A percentile compares a stretch with the other conserved stretches of the same genome.
These are phyloP conservation scores for Goniozus legneri DNA, from an alignment of 1,140 invertebrate species.

Conservation along the genomic window DNA sequence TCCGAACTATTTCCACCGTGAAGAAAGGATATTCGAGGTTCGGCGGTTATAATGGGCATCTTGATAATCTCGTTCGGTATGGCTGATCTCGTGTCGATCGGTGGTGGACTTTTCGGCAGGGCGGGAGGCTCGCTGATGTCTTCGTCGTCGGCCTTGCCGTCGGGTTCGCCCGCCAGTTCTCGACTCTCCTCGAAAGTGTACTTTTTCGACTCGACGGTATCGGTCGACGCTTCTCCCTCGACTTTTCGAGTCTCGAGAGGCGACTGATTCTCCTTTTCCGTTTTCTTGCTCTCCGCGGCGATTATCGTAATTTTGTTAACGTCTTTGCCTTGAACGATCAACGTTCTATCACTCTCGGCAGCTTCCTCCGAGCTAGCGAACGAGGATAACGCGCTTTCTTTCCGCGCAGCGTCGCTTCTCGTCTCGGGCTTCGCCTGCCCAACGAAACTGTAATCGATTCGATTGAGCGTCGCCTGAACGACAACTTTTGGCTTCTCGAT, in stretches of 20 bases:
- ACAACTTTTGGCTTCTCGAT: slow-evolving; percentile 38
- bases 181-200: slow-evolving; percentile 62
- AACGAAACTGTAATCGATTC: slow-evolving; percentile 4
- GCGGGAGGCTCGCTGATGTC: slow-evolving; percentile 63
- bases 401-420: slow-evolving; percentile 14
- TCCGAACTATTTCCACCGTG: slow-evolving; percentile 55
- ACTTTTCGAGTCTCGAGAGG: slow-evolving; percentile 25
- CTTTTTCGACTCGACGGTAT: slow-evolving; percentile 21
- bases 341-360: slow-evolving; percentile 26
- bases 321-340: slow-evolving; percentile 14
- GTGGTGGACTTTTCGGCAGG: slow-evolving; percentile 63
- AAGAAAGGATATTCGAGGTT: slow-evolving; percentile 68
- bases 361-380: slow-evolving; percentile 19
- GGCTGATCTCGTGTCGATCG: slow-evolving; percentile 24
- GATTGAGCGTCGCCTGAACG: slow-evolving; percentile 13
- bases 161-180: slow-evolving; percentile 75
- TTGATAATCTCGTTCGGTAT: slow-evolving; percentile 7
- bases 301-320: slow-evolving; percentile 13
- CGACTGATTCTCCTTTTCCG: background rate
- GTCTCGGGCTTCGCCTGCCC: background rate
- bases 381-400: slow-evolving; percentile 25
- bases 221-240: slow-evolving; percentile 27
- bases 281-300: slow-evolving; percentile 1
- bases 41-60: slow-evolving; percentile 39
- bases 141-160: slow-evolving; percentile 75